A percentile compares a stretch with the other conserved stretches of the same genome.
Evolutionary conservation across 2,797 vertebrate genomes (phyloP).

Genomic region (Diplodus sargus): DNA sequence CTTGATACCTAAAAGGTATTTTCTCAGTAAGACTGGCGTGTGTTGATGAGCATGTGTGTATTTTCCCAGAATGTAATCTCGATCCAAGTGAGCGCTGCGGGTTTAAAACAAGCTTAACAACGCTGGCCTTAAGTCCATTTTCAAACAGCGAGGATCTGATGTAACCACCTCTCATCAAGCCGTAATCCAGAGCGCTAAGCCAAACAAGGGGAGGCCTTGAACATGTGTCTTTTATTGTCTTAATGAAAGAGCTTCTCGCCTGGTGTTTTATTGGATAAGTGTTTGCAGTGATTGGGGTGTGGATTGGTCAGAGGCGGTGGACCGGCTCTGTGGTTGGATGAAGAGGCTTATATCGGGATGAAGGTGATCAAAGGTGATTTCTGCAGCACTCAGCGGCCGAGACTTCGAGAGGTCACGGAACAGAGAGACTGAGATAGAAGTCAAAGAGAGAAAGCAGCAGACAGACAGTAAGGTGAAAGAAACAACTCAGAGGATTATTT

Average conservation of each 20-base stretch:
- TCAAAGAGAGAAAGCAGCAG: neutral
- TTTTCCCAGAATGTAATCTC: slow-evolving; percentile 38
- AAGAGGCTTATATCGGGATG: slow-evolving; percentile 34
- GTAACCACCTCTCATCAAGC: slow-evolving; percentile 26
- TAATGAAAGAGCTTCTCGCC: neutral
- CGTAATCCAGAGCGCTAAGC: slow-evolving; percentile 46
- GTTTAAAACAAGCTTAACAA: slow-evolving; percentile 56
- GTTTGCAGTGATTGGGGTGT: slow-evolving; percentile 47
- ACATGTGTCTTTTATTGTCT: neutral
- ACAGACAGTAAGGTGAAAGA: neutral
- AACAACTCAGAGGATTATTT: neutral
- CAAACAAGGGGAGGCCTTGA: slow-evolving; percentile 50
- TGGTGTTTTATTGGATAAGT: slow-evolving; percentile 19
- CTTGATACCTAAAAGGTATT: slow-evolving; percentile 3
- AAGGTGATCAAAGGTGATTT: slow-evolving; percentile 47
- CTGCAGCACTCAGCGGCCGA: neutral
- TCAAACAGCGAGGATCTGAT: slow-evolving; percentile 46
- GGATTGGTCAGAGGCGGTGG: slow-evolving; percentile 19
- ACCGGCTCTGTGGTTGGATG: neutral
- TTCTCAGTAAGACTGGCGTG: neutral
- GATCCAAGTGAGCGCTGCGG: slow-evolving; percentile 19
- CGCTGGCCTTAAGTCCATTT: neutral
- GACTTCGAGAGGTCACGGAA: neutral
- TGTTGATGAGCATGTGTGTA: neutral
- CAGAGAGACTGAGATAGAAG: neutral